Evolutionary conservation across 1,140 invertebrate genomes (phyloP).

Genomic region (Elymnias hypermnestra): DNA sequence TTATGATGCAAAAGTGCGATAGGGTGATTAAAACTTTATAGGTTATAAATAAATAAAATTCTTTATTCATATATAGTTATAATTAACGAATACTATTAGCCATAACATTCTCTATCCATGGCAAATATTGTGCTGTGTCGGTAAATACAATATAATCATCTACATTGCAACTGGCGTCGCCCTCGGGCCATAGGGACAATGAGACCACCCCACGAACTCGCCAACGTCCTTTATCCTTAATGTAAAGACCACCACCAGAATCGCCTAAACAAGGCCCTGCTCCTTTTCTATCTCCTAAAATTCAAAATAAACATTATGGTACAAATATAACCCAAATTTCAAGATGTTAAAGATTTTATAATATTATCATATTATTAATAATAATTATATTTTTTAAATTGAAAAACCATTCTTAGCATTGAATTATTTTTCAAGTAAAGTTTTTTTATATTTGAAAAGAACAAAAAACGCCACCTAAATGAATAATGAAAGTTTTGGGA

Average conservation of each 20-base stretch:
- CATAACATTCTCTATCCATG: slow-evolving; percentile 53
- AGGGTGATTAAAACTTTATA: background rate
- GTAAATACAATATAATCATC: slow-evolving; percentile 68
- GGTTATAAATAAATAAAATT: slow-evolving; percentile 5
- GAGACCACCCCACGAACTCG: slow-evolving; percentile 70
- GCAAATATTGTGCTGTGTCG: slow-evolving; percentile 55
- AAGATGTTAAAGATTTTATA: no score
- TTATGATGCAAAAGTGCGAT: no score
- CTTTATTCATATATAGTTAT: slow-evolving; percentile 2
- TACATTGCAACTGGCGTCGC: slow-evolving; percentile 52
- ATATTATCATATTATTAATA: no score
- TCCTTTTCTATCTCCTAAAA: slow-evolving; percentile 66
- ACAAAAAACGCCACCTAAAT: no score
- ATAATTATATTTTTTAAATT: no score
- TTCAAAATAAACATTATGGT: slow-evolving; percentile 5
- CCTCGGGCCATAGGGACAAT: slow-evolving; percentile 45
- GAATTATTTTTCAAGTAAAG: no score
- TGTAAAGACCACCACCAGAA: slow-evolving; percentile 77
- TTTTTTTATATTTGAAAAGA: no score
- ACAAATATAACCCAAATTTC: no score
- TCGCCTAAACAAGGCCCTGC: slow-evolving; percentile 78
- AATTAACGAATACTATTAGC: slow-evolving; percentile 7
- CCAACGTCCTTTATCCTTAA: slow-evolving; percentile 62
- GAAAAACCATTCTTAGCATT: no score
- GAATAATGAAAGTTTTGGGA: no score